These are phyloP conservation scores for Seira musarum DNA, from an alignment of 2,888 invertebrate species.

Conservation along the genomic window DNA sequence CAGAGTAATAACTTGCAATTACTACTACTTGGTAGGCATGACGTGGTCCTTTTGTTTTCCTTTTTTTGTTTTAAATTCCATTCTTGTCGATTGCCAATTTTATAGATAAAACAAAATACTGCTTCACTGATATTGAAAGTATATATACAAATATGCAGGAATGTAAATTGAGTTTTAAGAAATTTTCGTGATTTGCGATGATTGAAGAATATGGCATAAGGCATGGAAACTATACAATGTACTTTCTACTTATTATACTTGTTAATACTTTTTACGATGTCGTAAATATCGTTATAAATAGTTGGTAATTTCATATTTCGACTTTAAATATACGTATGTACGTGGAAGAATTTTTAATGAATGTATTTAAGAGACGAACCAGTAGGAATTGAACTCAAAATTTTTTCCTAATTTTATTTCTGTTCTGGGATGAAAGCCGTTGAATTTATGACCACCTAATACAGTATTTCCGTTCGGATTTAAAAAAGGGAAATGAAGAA, in stretches of 20 bases:
- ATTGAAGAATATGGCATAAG: neutral
- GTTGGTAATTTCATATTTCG: neutral
- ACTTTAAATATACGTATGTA: neutral
- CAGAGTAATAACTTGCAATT: too few relatives aligned
- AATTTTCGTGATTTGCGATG: too few relatives aligned
- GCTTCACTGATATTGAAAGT: neutral
- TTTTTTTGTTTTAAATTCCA: neutral
- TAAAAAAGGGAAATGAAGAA: neutral
- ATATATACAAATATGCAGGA: neutral
- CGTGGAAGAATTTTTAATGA: neutral
- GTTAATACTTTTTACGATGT: conserved; percentile 1
- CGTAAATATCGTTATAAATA: neutral
- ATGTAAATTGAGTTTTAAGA: too few relatives aligned
- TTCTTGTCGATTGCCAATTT: neutral
- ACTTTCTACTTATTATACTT: conserved; percentile 6
- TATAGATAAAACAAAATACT: neutral
- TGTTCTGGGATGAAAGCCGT: too few relatives aligned
- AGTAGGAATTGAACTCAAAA: too few relatives aligned
- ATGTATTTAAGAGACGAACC: neutral
- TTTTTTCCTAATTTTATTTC: too few relatives aligned
- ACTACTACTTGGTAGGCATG: too few relatives aligned
- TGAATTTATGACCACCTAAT: too few relatives aligned
- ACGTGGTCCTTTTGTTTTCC: too few relatives aligned
- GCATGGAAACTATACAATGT: neutral
- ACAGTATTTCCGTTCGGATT: neutral